A percentile compares a stretch with the other conserved stretches of the same genome.
phyloP scores from a whole-genome alignment of 2,113 vertebrate genomes.

The Pithys albifrons region DNA sequence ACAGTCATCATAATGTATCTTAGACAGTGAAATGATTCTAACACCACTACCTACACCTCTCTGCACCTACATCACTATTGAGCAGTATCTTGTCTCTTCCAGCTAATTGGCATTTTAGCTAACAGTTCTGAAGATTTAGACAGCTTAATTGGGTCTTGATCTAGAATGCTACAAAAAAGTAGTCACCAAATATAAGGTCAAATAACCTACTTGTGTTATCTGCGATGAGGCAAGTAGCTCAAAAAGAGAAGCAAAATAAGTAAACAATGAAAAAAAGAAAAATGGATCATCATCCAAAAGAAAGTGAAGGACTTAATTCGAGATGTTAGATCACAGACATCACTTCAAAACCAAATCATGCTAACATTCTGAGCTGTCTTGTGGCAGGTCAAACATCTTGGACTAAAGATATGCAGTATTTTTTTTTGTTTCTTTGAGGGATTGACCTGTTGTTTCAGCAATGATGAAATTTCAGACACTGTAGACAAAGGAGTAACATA shows the following conservation, averaged over 20 bases:
- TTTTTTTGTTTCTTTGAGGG: background rate
- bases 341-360: background rate
- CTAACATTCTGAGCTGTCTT: background rate
- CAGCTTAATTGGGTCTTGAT: background rate
- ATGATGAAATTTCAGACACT: background rate
- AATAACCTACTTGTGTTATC: background rate
- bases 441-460: background rate
- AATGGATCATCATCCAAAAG: background rate
- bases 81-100: background rate
- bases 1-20: background rate
- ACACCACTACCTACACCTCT: background rate
- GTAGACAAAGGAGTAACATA: background rate
- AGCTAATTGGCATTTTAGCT: background rate
- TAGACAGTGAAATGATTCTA: background rate
- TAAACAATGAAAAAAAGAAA: background rate
- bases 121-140: background rate
- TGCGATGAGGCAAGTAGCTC: background rate
- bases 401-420: fast-evolving
- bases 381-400: background rate
- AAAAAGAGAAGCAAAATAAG: background rate
- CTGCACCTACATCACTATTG: background rate
- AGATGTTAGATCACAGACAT: background rate
- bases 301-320: background rate
- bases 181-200: background rate
- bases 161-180: background rate